A percentile compares a stretch with the other conserved stretches of the same genome.
Conservation (phyloP, 2,113 vertebrate species). For the Dissostichus mawsoni region DNA sequence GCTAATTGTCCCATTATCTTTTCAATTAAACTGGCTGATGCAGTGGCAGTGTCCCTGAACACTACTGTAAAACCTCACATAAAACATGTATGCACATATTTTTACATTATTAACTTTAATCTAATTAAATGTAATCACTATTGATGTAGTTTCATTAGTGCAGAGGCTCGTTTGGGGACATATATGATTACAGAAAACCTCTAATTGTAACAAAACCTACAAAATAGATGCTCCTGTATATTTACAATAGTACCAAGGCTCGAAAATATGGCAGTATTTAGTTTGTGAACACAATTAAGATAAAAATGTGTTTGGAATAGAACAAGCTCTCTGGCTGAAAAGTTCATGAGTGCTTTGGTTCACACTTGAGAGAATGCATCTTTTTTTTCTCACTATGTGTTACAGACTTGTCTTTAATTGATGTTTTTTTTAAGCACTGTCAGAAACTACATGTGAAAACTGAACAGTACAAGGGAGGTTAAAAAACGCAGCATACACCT, state of each 20-base stretch:
- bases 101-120: constrained; percentile 6
- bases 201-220: neutral
- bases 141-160: neutral
- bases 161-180: neutral
- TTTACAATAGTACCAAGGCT: neutral
- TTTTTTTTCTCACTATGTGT: neutral
- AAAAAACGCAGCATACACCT: neutral
- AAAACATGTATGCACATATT: neutral
- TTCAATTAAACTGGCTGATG: constrained; percentile 36
- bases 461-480: neutral
- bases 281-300: neutral
- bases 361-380: no score
- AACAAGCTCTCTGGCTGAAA: no score
- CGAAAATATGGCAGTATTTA: neutral
- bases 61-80: neutral
- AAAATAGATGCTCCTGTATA: neutral
- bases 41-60: neutral
- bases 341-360: no score
- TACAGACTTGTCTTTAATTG: neutral
- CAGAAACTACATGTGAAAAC: neutral
- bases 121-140: constrained; percentile 6
- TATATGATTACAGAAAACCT: neutral
- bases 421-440: constrained; percentile 3
- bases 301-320: no score
- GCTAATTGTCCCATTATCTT: constrained; percentile 40